Conservation (phyloP, 30 jellyfish, hydroid and myxozoan genomes). For the Sanderia malayensis region DNA sequence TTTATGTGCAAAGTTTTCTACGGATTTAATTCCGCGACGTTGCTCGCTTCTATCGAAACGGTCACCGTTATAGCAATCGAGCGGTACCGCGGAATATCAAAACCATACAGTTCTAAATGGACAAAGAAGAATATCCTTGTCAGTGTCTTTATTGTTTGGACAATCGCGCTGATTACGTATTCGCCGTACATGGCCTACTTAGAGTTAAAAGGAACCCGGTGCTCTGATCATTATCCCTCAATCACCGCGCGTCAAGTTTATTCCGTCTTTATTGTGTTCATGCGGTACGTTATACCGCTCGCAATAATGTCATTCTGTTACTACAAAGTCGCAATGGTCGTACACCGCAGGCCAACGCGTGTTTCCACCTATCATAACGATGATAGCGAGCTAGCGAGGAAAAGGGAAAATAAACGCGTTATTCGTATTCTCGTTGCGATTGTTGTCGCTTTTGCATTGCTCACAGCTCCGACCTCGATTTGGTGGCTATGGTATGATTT, state of each 20-base stretch:
- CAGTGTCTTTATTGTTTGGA: conserved; percentile 62
- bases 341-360: conserved; percentile 58
- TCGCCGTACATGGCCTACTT: conserved; percentile 61
- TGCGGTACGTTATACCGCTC: conserved; percentile 63
- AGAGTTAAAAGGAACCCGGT: conserved; percentile 15
- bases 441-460: conserved; percentile 70
- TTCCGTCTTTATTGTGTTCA: conserved; percentile 40
- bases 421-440: conserved; percentile 50
- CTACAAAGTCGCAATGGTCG: conserved; percentile 32
- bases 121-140: conserved; percentile 10
- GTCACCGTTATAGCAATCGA: conserved; percentile 75
- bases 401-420: conserved; percentile 55
- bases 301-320: conserved; percentile 51
- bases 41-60: conserved; percentile 58
- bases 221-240: conserved; percentile 56
- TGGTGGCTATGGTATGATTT: conserved; percentile 92
- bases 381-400: conserved; percentile 40
- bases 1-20: conserved; percentile 54
- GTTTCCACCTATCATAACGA: conserved; percentile 35
- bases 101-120: conserved; percentile 47
- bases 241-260: conserved; percentile 40
- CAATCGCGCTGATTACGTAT: conserved; percentile 43
- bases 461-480: conserved; percentile 73
- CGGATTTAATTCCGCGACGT: conserved; percentile 71
- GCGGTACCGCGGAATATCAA: conserved; percentile 72